Conservation (phyloP, 2,113 vertebrate genomes). For the Glareola pratincola region DNA sequence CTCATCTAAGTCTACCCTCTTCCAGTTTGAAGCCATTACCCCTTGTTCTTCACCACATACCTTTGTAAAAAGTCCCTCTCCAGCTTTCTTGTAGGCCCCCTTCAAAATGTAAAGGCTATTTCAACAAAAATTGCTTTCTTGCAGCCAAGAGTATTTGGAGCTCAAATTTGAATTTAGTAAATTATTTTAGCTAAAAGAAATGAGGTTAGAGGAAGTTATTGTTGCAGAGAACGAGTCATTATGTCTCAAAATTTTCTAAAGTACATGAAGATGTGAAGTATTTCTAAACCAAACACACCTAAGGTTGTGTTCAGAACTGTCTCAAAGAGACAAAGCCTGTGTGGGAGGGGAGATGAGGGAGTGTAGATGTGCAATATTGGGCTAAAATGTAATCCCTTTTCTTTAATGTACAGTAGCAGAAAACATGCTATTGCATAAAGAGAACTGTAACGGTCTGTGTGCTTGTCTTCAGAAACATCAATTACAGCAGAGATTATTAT, state of each 20-base stretch:
- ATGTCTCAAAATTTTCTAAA: neutral
- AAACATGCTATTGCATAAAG: neutral
- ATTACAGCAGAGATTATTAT: neutral
- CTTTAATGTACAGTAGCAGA: neutral
- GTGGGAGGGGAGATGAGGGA: neutral
- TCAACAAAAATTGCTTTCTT: neutral
- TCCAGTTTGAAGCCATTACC: neutral
- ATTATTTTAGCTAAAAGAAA: neutral
- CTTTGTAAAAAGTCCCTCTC: neutral
- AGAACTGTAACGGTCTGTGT: neutral
- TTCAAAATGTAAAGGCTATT: neutral
- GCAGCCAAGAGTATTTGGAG: neutral
- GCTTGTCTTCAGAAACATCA: neutral
- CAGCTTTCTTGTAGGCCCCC: neutral
- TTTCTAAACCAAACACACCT: neutral
- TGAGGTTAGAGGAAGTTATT: neutral
- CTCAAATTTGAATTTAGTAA: neutral
- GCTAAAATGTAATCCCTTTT: neutral
- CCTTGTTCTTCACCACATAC: neutral
- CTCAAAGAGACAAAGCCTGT: neutral
- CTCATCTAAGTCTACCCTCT: neutral
- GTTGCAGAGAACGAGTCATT: neutral
- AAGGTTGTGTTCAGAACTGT: neutral
- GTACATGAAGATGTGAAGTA: neutral
- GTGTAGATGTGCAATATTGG: neutral